Evolutionary conservation across 2,113 vertebrate genomes (phyloP).

Genomic region (Notarius quadriscutis): DNA sequence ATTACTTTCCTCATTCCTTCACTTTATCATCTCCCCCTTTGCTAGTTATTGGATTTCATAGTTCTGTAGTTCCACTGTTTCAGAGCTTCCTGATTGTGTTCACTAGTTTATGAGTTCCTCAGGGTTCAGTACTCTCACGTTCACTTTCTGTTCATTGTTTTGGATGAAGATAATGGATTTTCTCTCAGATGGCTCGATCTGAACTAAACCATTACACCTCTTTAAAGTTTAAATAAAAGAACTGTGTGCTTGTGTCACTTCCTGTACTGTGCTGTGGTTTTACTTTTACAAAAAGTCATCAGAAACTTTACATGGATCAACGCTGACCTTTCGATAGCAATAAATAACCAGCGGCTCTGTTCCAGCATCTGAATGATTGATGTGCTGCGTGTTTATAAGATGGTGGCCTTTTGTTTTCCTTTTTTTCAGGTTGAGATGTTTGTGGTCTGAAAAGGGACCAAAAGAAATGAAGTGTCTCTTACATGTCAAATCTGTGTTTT

Average conservation of each 20-base stretch:
- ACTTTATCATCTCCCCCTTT: neutral
- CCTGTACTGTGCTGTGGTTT: neutral
- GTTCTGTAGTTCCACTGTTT: neutral
- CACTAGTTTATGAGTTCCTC: neutral
- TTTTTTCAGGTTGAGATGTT: neutral
- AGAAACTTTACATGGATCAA: conserved; percentile 44
- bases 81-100: neutral
- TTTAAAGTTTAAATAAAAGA: neutral
- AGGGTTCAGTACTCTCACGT: neutral
- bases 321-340: conserved; percentile 49
- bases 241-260: neutral
- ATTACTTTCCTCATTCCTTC: neutral
- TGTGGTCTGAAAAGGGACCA: neutral
- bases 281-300: conserved; percentile 22
- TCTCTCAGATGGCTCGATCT: neutral
- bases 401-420: conserved; percentile 36
- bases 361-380: conserved; percentile 35
- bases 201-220: neutral
- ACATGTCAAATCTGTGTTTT: conserved; percentile 16
- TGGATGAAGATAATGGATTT: neutral
- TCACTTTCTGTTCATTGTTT: neutral
- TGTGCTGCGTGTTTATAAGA: conserved; percentile 25
- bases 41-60: neutral
- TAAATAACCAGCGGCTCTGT: conserved; percentile 41
- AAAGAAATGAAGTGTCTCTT: neutral